Evolutionary conservation across 2,113 vertebrate species (phyloP).

Genomic region (Papio anubis): DNA sequence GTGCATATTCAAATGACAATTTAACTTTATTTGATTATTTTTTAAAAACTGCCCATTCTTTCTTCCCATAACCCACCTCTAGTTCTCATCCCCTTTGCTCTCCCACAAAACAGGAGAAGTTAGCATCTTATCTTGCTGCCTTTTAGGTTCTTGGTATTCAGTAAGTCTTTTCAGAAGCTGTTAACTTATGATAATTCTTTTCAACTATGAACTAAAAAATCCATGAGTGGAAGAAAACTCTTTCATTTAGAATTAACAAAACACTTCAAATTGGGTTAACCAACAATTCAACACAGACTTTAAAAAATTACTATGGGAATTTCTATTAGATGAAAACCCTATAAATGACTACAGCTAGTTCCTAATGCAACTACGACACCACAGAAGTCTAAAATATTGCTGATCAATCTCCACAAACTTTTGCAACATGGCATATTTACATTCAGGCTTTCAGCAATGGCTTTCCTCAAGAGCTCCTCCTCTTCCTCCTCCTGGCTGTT

Average conservation of each 20-base stretch:
- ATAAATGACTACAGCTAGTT: slow-evolving; percentile 3
- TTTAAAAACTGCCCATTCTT: slow-evolving; percentile 8
- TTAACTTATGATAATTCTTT: slow-evolving; percentile 36
- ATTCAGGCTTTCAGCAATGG: slow-evolving; percentile 92
- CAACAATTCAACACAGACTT: slow-evolving; percentile 4
- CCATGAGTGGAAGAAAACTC: slow-evolving; percentile 5
- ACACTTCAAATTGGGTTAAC: slow-evolving; percentile 47
- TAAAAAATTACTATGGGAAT: slow-evolving; percentile 29
- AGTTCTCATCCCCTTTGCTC: slow-evolving; percentile 25
- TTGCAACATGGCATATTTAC: slow-evolving; percentile 85
- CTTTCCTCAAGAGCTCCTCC: slow-evolving; percentile 91
- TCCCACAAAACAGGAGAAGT: background rate
- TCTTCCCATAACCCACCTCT: background rate
- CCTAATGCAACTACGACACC: slow-evolving; percentile 11
- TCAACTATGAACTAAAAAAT: slow-evolving; percentile 44
- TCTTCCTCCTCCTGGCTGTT: slow-evolving; percentile 90
- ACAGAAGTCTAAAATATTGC: background rate
- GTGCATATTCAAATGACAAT: slow-evolving; percentile 30
- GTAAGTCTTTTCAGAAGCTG: slow-evolving; percentile 46
- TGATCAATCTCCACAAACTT: slow-evolving; percentile 59
- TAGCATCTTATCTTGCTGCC: background rate
- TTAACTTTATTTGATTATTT: slow-evolving; percentile 35
- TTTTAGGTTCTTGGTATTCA: slow-evolving; percentile 12
- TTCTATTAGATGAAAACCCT: slow-evolving; percentile 20
- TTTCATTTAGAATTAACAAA: slow-evolving; percentile 39